These are phyloP conservation scores for Pollachius pollachius DNA, from an alignment of 2,113 vertebrate species.

Conservation along the genomic window DNA sequence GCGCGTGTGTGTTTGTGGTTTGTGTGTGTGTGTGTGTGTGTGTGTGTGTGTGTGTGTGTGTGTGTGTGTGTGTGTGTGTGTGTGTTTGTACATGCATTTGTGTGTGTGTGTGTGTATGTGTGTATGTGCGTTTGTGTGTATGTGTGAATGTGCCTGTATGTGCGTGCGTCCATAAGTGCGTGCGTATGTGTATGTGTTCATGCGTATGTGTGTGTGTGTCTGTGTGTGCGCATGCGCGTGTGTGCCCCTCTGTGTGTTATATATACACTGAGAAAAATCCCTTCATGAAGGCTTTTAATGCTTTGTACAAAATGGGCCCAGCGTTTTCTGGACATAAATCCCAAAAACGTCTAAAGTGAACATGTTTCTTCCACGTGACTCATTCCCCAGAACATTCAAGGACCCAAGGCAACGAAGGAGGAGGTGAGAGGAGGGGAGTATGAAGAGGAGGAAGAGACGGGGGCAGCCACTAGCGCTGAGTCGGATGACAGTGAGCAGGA, in stretches of 20 bases:
- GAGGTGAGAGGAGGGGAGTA: constrained; percentile 58
- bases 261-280: no score
- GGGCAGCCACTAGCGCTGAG: constrained; percentile 82
- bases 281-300: no score
- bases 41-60: constrained; percentile 28
- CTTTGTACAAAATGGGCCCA: no score
- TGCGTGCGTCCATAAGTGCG: neutral
- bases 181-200: no score
- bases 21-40: constrained; percentile 3
- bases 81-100: neutral
- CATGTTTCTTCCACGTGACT: no score
- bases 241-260: neutral
- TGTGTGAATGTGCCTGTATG: neutral
- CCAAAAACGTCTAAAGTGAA: no score
- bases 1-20: neutral
- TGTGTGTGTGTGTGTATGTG: neutral
- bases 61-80: neutral
- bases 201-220: neutral
- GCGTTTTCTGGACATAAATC: no score
- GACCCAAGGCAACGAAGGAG: constrained; percentile 10
- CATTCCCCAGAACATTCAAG: constrained; percentile 47
- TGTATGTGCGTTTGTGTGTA: neutral
- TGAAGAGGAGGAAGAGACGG: constrained; percentile 80
- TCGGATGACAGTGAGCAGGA: constrained; percentile 89
- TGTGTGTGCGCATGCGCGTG: neutral